Evolutionary conservation across 2,888 invertebrate genomes (phyloP), one percentile per base, ranked within the genome.

Genomic region (Perdita meconis): DNA sequence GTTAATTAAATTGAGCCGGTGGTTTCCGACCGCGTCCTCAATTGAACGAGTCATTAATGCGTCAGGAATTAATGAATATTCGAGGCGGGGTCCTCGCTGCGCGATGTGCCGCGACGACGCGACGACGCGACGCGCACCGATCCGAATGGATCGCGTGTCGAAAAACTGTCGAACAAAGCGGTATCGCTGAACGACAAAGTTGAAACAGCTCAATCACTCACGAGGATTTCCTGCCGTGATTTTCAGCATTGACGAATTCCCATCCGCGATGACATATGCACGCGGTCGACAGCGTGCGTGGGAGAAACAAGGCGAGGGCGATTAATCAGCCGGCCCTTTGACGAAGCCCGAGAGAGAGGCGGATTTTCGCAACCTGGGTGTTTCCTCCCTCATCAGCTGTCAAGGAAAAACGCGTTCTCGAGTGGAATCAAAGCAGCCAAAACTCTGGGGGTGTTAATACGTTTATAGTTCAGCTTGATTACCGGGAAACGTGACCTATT

Each of bases 251-350:
- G 83, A 83, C 81, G 83, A 75, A 83, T 81, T 75, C 74, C 38
- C 81, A 55, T 72, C 67, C 40, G 47, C 64, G 64, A 71, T 77
- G 74, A 81, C 70, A 78, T 72, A 81, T 65, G 64, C 65, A 30
- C 26, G 74, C 19, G n/a, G 12, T 16, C 47, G 47, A 19, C 16
- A 47, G n/a, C 16, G 22, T 19, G 47, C 63, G 66, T 44, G 51
- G n/a, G n/a, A 30, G 64, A 30, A 70, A 74, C 69, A 50, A 51
- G 36, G 69, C 36, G 36, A 16, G 60, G 24, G 70, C 70, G 83
- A 84, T 84, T 83, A 83, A 84, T 84, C 83, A 84, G 83, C 75
- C 74, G 63, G 75, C 70, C 72, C 73, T 79, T 79, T 66, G 83
- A 83, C 81, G 77, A 84, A 81, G 78, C 59, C 67, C 76, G 56